Percentiles rank a stretch among this genome's conserved stretches.
Evolutionary conservation across 2,888 invertebrate genomes (phyloP).

Genomic region (Diabrotica balteata): DNA sequence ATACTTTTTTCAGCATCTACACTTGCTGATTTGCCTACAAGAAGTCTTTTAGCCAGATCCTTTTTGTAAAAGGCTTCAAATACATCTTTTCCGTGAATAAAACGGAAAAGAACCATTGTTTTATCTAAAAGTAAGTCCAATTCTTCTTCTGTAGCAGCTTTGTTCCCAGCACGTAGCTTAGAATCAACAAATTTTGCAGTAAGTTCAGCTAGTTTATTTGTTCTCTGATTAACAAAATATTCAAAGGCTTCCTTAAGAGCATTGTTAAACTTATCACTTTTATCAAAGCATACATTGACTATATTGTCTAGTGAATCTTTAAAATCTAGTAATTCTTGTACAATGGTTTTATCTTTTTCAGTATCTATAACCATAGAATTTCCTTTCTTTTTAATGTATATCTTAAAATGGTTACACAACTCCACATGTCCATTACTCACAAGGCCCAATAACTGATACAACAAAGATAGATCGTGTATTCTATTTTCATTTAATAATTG

Average conservation of each 20-base stretch:
- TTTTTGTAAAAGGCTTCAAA: conserved; percentile 99
- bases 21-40: conserved; percentile 96
- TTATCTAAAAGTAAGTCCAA: conserved; percentile 92
- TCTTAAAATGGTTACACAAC: conserved; percentile 85
- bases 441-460: conserved; percentile 85
- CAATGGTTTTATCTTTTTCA: conserved; percentile 92
- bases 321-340: conserved; percentile 91
- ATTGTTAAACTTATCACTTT: conserved; percentile 84
- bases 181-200: conserved; percentile 98
- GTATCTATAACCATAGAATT: conserved; percentile 85
- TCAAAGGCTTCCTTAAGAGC: conserved; percentile 94
- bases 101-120: conserved; percentile 97
- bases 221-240: conserved; percentile 92
- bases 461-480: conserved; percentile 79
- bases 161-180: conserved; percentile 79
- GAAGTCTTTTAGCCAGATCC: conserved; percentile 91
- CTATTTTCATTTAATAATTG: conserved; percentile 77
- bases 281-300: conserved; percentile 84
- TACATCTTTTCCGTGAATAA: conserved; percentile 98
- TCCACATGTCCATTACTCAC: conserved; percentile 87
- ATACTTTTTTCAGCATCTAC: conserved; percentile 99
- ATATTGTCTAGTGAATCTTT: conserved; percentile 95
- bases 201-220: conserved; percentile 96
- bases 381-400: conserved; percentile 93
- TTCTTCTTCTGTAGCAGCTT: conserved; percentile 96